Base-by-base conservation (phyloP, 1,140 invertebrate genomes). In the Epicauta chinensis region DNA sequence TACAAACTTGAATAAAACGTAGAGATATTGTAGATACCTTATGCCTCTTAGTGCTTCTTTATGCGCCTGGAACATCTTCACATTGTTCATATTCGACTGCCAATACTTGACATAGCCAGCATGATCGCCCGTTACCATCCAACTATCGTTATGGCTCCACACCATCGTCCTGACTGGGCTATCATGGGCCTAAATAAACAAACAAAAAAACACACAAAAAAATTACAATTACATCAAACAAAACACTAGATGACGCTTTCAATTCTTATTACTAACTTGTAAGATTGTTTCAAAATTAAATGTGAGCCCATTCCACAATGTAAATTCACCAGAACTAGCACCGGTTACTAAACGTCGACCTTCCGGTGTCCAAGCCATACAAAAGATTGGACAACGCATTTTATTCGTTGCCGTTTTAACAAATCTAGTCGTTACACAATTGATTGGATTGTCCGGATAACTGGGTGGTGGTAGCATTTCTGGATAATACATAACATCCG, bases 51-150 rank as follows among this genome's bases (percentile, higher is more conserved):
- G 88, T 54, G 97, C 89, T 81, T 99, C 97, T 83, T 99, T 98
- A 75, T 99, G 97, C 29, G 95, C 97, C 77, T 98, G 96, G 80
- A 96, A 99, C 93, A 99, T 98, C 81, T 99, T 98, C 13, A 99
- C 97, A 77, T 99, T 99, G 77, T 99, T 99, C 97, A 99, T 99
- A 75, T 99, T 99, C 59, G 93, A 95, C 79, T 99, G 97, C 97
- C 97, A 99, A 77, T 99, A 99, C 69, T 99, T 99, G 36, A 99
- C 93, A 70, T 93, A 99, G 29, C 97, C 97, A 38, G 87, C 86
- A 70, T 99, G 94, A 76, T 99, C 97, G 9, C 92, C 97, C 0
- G 97, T 99, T 35, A 99, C 89, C 93, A 99, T 97, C 97, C 97
- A 99, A 59, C 89, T 86, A 75, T 98, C 96, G 69, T 95, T 97